phyloP scores from a whole-genome alignment of 2,888 invertebrate species.

The Nomada fabriciana region DNA sequence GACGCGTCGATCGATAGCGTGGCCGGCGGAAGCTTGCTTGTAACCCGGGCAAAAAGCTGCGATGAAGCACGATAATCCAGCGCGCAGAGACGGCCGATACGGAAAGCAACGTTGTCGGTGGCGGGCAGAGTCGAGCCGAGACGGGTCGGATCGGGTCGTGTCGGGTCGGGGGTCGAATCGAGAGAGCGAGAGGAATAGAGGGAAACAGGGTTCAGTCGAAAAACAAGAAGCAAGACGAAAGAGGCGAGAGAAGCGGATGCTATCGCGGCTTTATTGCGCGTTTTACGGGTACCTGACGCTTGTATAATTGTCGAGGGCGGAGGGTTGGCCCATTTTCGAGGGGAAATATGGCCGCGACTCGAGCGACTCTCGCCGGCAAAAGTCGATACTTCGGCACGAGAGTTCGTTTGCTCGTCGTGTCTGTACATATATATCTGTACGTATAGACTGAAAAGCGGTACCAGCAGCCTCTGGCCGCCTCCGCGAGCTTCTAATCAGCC shows the following conservation, averaged over 20 bases:
- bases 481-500: slow-evolving; percentile 70
- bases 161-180: neutral
- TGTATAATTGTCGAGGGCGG: slow-evolving; percentile 66
- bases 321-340: slow-evolving; percentile 70
- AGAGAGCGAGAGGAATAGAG: neutral
- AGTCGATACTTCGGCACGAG: slow-evolving; percentile 65
- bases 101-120: neutral
- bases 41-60: slow-evolving; percentile 61
- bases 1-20: slow-evolving; percentile 53
- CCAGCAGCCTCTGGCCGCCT: slow-evolving; percentile 51
- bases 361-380: slow-evolving; percentile 60
- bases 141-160: neutral
- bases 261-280: slow-evolving; percentile 61
- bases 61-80: slow-evolving; percentile 60
- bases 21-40: slow-evolving; percentile 41
- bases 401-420: slow-evolving; percentile 57
- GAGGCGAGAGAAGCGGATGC: slow-evolving; percentile 6
- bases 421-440: neutral
- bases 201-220: neutral
- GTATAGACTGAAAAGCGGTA: slow-evolving; percentile 34
- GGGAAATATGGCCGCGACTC: slow-evolving; percentile 61
- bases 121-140: neutral
- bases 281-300: slow-evolving; percentile 61
- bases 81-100: slow-evolving; percentile 19
- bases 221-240: neutral